These are phyloP conservation scores for Notolepis coatsorum DNA, from an alignment of 2,797 vertebrate species.

Conservation along the genomic window DNA sequence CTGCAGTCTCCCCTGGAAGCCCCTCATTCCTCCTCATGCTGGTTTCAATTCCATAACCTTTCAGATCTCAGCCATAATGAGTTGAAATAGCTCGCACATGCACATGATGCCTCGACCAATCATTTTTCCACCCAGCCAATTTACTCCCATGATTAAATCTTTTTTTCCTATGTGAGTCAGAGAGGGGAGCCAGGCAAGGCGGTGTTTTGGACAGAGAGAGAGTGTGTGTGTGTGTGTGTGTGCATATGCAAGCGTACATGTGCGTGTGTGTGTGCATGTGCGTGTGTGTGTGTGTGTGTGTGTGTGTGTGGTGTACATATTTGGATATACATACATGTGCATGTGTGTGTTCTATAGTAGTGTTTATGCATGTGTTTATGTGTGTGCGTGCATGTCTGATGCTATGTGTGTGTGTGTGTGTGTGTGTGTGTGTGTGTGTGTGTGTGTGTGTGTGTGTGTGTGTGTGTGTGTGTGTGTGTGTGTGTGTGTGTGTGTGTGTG, in stretches of 20 bases:
- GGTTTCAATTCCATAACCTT: slow-evolving; percentile 81
- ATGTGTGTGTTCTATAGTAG: neutral
- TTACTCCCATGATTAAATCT: slow-evolving; percentile 72
- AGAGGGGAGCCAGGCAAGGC: slow-evolving; percentile 42
- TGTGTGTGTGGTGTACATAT: neutral
- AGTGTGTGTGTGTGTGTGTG: slow-evolving; percentile 21
- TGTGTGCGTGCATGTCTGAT: neutral
- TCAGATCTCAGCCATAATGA: slow-evolving; percentile 79
- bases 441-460: slow-evolving; percentile 3
- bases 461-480: slow-evolving; percentile 7
- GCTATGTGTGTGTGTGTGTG: neutral
- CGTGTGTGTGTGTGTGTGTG: neutral
- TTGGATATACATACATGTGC: slow-evolving; percentile 1
- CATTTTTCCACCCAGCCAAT: slow-evolving; percentile 67
- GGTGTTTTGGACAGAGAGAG: neutral
- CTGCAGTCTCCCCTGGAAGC: slow-evolving; percentile 65
- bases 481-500: slow-evolving; percentile 17
- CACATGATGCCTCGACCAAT: slow-evolving; percentile 69
- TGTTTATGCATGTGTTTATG: slow-evolving; percentile 5
- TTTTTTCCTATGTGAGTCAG: slow-evolving; percentile 75
- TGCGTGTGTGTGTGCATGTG: neutral
- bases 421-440: slow-evolving; percentile 17
- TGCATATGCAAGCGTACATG: slow-evolving; percentile 3
- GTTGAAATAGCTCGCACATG: slow-evolving; percentile 80
- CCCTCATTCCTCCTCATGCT: slow-evolving; percentile 59